Evolutionary conservation across 2,888 invertebrate species (phyloP).

Genomic region (Sabatieria punctata): DNA sequence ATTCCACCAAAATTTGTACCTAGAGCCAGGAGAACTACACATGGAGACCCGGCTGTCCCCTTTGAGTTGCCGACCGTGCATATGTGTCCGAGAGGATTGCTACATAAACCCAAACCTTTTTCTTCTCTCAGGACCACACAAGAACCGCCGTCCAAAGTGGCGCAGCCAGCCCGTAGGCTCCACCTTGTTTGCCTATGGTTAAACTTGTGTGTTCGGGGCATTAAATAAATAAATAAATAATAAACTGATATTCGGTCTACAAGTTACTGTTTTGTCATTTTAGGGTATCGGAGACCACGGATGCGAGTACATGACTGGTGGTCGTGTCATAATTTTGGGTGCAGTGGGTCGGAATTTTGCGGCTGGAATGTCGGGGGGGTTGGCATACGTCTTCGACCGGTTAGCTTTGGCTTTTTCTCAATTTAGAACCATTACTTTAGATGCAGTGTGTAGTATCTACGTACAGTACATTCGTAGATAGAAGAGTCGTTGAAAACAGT

Average conservation of each 20-base stretch:
- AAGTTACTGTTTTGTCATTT: slow-evolving; percentile 6
- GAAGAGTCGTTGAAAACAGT: no score
- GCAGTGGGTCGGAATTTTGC: slow-evolving; percentile 94
- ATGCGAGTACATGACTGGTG: slow-evolving; percentile 98
- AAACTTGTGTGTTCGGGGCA: no score
- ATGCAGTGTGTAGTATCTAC: slow-evolving; percentile 45
- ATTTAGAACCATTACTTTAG: background rate
- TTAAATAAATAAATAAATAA: background rate
- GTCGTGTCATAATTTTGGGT: slow-evolving; percentile 62
- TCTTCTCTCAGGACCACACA: no score
- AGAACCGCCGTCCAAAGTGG: no score
- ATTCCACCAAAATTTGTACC: no score
- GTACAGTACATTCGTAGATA: slow-evolving; percentile 37
- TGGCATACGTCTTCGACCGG: slow-evolving; percentile 82
- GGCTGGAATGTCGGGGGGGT: slow-evolving; percentile 94
- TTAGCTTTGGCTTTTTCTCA: slow-evolving; percentile 9
- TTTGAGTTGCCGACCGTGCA: no score
- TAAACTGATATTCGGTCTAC: background rate
- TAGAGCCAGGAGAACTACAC: no score
- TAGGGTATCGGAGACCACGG: slow-evolving; percentile 93
- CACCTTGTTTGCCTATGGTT: no score
- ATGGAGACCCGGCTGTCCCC: no score
- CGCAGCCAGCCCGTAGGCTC: no score
- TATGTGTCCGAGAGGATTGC: no score
- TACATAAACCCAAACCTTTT: no score